Evolutionary conservation across 2,113 vertebrate species (phyloP), one percentile per base, ranked within the genome.

Genomic region (Micronisus gabar): DNA sequence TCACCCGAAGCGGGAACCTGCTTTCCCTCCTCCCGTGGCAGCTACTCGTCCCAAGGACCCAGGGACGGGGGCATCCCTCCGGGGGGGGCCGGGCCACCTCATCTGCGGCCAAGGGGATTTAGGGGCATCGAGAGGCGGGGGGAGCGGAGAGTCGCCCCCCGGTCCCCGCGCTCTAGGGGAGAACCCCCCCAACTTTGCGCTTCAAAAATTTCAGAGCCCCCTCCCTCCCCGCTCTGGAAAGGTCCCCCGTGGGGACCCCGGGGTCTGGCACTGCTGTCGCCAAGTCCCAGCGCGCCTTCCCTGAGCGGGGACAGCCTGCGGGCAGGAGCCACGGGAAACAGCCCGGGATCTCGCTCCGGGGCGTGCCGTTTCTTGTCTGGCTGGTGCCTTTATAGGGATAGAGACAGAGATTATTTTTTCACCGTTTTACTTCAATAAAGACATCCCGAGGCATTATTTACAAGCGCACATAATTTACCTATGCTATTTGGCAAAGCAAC

Each of bases 401-500:
- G 81, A 93, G 79, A 52, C 68, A 81, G 81, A 93, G 53, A 93
- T 85, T 56, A 85, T 97, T 83, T 89, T 96, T 95, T 74, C 80
- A 93, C 88, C 43, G 90, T 97, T 96, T 98, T 97, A 96, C 97
- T 98, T 98, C 97, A 97, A 98, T 98, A 98, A 98, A 98, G 98
- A 97, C 95, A 97, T 98, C 97, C 97, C 96, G 95, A 93, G 97
- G 95, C 97, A 98, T 98, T 98, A 98, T 98, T 98, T 98, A 98
- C 98, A 98, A 97, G 98, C 95, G 52, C 95, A 95, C 96, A 98
- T 98, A 98, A 98, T 98, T 99, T 98, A 98, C 98, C 98, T 98
- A 98, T 95, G 98, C 97, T 98, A 98, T 98, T 98, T 99, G 98
- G 98, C 98, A 98, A 98, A 98, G 98, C 97, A 98, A 98, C 98